Base-by-base conservation (phyloP, 2,888 invertebrate genomes). In the Cremastinae sp. region DNA sequence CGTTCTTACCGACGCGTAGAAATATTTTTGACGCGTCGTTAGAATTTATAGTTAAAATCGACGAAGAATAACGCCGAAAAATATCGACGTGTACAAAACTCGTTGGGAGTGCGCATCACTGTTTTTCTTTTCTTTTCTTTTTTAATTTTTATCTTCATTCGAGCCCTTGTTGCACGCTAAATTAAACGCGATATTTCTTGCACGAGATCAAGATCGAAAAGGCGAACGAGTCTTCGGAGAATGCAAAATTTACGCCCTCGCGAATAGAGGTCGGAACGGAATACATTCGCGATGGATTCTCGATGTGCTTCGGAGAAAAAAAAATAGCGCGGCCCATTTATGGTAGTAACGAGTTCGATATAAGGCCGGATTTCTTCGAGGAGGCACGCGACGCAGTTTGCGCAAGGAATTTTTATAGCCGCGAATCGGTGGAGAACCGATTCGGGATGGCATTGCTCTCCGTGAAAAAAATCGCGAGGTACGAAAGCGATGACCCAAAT, bases 401-500 rank as follows among this genome's bases (percentile, higher is more conserved):
- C 70, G 78, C 78, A 74, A 79, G 75, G 74, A 79, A 79, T 82
- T 85, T 83, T 84, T 83, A 81, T 84, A 78, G 70, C 61, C 61
- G 20, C 66, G 28, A 16, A 36, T 20, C 28, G 59, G 36, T 22
- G 8, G 61, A 58, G 58, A 70, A 66, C 74, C 74, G 74, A 78
- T 78, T 71, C 71, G 61, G 78, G 75, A 72, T 78, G 78, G 79
- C 81, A 80, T 83, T 83, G 81, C 81, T 77, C 81, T 80, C 71
- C 56, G 73, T 74, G 66, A 61, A 61, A 56, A 68, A 70, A 62
- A 61, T 56, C 41, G 41, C 68, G 51, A 68, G 49, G 56, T 20
- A 41, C 74, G 70, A 64, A 69, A 78, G 66, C 76, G 70, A 72
- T 81, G 84, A 85, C 85, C 87, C 80, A 83, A 83, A 83, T 85